Evolutionary conservation across 1,140 invertebrate genomes (phyloP).

Genomic region (Neodiprion virginianus): DNA sequence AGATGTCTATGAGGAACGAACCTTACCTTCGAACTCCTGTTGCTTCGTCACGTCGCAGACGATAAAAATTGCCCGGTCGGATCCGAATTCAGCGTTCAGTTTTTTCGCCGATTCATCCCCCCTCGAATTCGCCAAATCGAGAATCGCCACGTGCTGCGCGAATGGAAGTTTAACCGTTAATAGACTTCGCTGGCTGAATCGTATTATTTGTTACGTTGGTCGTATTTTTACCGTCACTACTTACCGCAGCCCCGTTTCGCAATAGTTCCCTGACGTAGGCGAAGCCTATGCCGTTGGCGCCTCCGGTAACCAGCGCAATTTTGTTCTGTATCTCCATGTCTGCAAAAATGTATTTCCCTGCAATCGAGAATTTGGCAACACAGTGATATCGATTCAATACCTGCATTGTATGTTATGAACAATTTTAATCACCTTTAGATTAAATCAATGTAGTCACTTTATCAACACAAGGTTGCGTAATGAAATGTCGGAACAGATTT

Average conservation of each 20-base stretch:
- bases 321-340: slow-evolving; percentile 36
- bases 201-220: background rate
- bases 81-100: slow-evolving; percentile 32
- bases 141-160: slow-evolving; percentile 25
- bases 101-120: slow-evolving; percentile 23
- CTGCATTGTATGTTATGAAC: too few relatives aligned
- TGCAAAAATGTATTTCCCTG: too few relatives aligned
- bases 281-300: slow-evolving; percentile 50
- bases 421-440: too few relatives aligned
- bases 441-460: too few relatives aligned
- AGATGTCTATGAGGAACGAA: background rate
- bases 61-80: slow-evolving; percentile 29
- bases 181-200: background rate
- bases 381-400: too few relatives aligned
- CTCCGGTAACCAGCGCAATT: slow-evolving; percentile 55
- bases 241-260: slow-evolving; percentile 48
- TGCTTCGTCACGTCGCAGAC: slow-evolving; percentile 34
- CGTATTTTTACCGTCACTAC: background rate
- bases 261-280: slow-evolving; percentile 43
- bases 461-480: too few relatives aligned
- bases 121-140: slow-evolving; percentile 28
- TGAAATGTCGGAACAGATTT: too few relatives aligned
- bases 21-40: slow-evolving; percentile 28
- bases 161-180: slow-evolving; percentile 6
- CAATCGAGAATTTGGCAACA: too few relatives aligned